Percentiles rank a stretch among this genome's conserved stretches.
phyloP scores from a whole-genome alignment of 2,113 vertebrate species.

The Hoplias malabaricus region DNA sequence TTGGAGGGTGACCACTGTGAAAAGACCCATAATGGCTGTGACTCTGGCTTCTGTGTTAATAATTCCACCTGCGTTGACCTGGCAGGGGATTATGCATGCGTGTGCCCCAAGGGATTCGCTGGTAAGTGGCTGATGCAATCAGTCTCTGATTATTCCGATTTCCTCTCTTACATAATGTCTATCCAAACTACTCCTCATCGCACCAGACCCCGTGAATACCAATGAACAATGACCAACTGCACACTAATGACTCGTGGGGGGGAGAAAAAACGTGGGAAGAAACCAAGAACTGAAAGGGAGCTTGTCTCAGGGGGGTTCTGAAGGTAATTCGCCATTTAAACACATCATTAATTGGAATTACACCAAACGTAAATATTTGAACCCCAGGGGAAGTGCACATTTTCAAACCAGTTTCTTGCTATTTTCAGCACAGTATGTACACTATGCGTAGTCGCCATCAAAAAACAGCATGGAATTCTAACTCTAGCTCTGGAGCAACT shows the following conservation, averaged over 20 bases:
- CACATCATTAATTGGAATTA: constrained; percentile 14
- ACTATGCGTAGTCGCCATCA: no score
- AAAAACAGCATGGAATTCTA: no score
- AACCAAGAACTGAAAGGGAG: constrained; percentile 11
- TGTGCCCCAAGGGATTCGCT: constrained; percentile 72
- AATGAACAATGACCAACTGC: not conserved
- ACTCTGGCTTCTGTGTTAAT: constrained; percentile 70
- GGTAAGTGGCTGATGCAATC: constrained; percentile 67
- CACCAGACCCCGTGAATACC: constrained; percentile 12
- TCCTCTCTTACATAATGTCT: constrained; percentile 24
- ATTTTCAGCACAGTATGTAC: no score
- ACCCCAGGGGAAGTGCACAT: not conserved
- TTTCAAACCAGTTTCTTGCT: not conserved
- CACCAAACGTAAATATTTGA: constrained; percentile 26
- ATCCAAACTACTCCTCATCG: constrained; percentile 14
- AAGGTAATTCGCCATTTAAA: constrained; percentile 10
- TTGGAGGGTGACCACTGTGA: constrained; percentile 75
- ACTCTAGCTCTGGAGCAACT: no score
- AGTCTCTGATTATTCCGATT: constrained; percentile 52
- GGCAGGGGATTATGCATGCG: constrained; percentile 70
- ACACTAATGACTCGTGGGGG: not conserved
- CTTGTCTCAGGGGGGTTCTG: not conserved
- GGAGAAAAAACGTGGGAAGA: not conserved
- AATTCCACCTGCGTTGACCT: constrained; percentile 78
- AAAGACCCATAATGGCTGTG: constrained; percentile 76